phyloP scores from a whole-genome alignment of 2,113 vertebrate species.

The Climacteris rufus region DNA sequence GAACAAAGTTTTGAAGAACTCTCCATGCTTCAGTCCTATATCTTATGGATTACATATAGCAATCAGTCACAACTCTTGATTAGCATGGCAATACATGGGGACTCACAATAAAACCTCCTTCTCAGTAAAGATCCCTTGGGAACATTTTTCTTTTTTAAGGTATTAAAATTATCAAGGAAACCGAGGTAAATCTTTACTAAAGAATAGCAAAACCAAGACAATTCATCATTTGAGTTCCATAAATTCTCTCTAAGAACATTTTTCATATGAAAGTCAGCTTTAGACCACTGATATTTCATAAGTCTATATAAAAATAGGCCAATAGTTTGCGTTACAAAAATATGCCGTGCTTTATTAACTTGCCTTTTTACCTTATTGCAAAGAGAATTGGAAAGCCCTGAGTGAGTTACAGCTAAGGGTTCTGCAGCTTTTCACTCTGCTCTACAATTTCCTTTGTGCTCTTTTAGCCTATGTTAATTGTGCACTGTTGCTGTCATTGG shows the following conservation, averaged over 20 bases:
- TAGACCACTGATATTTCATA: not conserved
- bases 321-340: not conserved
- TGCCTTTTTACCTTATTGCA: not conserved
- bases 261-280: not conserved
- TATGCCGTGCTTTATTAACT: not conserved
- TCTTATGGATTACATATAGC: not conserved
- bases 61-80: not conserved
- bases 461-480: not conserved
- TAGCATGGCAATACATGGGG: rapidly evolving
- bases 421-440: not conserved
- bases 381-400: not conserved
- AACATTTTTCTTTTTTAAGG: not conserved
- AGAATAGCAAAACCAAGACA: not conserved
- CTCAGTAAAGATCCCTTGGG: not conserved
- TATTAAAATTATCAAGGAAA: not conserved
- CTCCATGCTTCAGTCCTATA: not conserved
- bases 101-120: not conserved
- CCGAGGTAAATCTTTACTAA: not conserved
- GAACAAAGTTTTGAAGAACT: not conserved
- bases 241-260: not conserved
- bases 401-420: not conserved
- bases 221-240: not conserved
- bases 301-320: not conserved
- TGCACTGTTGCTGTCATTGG: not conserved
- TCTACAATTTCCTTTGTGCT: not conserved